Evolutionary conservation across 2,113 vertebrate species (phyloP).

Genomic region (Arizona elegans): DNA sequence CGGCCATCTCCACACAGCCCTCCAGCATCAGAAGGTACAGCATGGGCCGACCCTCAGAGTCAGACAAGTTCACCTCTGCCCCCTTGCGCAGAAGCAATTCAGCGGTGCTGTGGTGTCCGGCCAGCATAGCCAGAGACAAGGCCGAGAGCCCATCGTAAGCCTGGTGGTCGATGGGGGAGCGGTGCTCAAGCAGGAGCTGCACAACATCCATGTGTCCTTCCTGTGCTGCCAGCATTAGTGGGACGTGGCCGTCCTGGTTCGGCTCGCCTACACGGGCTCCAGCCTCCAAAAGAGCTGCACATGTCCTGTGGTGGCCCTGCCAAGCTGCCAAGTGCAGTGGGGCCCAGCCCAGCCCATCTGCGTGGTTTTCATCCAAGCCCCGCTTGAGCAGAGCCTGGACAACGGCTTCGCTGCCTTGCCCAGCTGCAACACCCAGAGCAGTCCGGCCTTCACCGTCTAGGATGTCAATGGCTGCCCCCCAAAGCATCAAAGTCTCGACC

Average conservation of each 20-base stretch:
- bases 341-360: constrained; percentile 81
- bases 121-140: constrained; percentile 68
- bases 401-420: constrained; percentile 69
- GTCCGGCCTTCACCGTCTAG: constrained; percentile 78
- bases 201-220: constrained; percentile 73
- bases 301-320: constrained; percentile 73
- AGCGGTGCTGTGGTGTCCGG: constrained; percentile 66
- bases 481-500: constrained; percentile 73
- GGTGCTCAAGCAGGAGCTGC: constrained; percentile 70
- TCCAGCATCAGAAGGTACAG: constrained; percentile 78
- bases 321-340: constrained; percentile 78
- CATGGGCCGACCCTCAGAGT: constrained; percentile 75
- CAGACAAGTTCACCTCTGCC: constrained; percentile 72
- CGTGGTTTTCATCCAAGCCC: constrained; percentile 80
- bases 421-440: constrained; percentile 74
- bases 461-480: constrained; percentile 75
- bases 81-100: constrained; percentile 74
- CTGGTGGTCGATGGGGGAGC: constrained; percentile 71
- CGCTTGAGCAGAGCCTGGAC: constrained; percentile 72
- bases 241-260: constrained; percentile 74
- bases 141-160: constrained; percentile 76
- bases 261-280: constrained; percentile 73
- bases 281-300: constrained; percentile 69
- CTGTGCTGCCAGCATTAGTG: constrained; percentile 76
- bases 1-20: constrained; percentile 61